Base-by-base conservation (phyloP, 2,797 vertebrate genomes). In the Gymnodraco acuticeps region DNA sequence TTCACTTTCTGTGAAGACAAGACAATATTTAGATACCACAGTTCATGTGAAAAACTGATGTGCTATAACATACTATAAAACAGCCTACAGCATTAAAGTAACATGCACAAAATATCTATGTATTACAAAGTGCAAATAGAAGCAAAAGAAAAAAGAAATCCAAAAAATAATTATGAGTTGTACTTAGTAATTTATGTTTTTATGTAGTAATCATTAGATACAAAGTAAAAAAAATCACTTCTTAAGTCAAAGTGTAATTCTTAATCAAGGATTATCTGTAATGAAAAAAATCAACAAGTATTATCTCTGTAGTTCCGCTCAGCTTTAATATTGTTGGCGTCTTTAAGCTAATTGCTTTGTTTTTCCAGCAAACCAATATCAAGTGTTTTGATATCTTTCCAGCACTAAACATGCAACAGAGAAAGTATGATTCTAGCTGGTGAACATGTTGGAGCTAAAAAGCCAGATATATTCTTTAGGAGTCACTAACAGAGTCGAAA, bases 401-500 rank as follows among this genome's bases (percentile, higher is more conserved):
- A 47, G 23, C 2, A n/a, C 23, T 11, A 12, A 60, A 23, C 9
- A 23, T 2, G 3, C 10, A 20, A 12, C 50, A 38, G 8, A 38
- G 7, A 59, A 59, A 20, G 7, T 43, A 10, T 9, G 0, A 12
- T 12, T n/a, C 33, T 8, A 58, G 33, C 3, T 42, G 56, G 56
- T 20, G 12, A 43, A 45, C 19, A 61, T 10, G 42, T 38, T 59
- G 19, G 14, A 20, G 41, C 41, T 45, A 23, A 23, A 43, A 38
- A 9, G 33, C 8, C 3, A 43, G 41, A 60, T 45, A 16, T 45
- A 27, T 31, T 42, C 6, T 1, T 15, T 47, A 5, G 5, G 20
- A 63, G 11, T 33, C 27, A 42, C 1, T 48, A 69, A 69, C 45
- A 48, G 45, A 68, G 42, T n/a, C 20, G 11, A 58, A 41, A 68